A percentile compares a stretch with the other conserved stretches of the same genome.
phyloP scores from a whole-genome alignment of 2,888 invertebrate species.

The Camponotus fellah region DNA sequence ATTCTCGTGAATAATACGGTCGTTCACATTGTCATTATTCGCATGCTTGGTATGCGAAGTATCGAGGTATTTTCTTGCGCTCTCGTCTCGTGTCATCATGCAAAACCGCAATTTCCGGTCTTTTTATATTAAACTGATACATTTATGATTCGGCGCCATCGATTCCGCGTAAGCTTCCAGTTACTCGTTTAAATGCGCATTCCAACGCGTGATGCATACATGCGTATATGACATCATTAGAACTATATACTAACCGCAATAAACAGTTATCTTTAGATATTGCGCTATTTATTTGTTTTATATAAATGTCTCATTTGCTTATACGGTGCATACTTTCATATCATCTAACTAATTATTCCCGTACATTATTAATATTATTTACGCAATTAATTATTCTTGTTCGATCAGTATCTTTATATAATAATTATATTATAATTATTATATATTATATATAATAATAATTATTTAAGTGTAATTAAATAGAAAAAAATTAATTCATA shows the following conservation, averaged over 20 bases:
- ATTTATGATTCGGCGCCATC: constrained; percentile 27
- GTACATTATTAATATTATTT: not conserved
- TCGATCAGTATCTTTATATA: not conserved
- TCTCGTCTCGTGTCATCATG: constrained; percentile 13
- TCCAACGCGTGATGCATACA: not conserved
- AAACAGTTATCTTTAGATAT: constrained; percentile 16
- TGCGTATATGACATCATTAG: constrained; percentile 13
- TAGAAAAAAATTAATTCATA: too few relatives aligned
- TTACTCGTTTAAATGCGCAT: constrained; percentile 26
- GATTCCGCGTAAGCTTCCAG: constrained; percentile 14
- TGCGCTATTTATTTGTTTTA: not conserved
- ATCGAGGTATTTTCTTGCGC: constrained; percentile 11
- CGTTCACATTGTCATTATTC: constrained; percentile 22
- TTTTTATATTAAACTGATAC: constrained; percentile 30
- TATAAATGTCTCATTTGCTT: not conserved
- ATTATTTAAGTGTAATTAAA: too few relatives aligned
- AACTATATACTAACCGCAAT: constrained; percentile 13
- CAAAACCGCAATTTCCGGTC: constrained; percentile 27
- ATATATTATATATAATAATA: too few relatives aligned
- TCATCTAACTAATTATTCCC: not conserved
- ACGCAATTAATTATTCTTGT: not conserved
- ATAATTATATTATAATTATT: too few relatives aligned
- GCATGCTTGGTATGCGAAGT: not conserved
- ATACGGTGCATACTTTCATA: not conserved
- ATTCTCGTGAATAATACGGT: constrained; percentile 45